phyloP scores from a whole-genome alignment of 2,888 invertebrate species.

The Watsonalla cultraria region DNA sequence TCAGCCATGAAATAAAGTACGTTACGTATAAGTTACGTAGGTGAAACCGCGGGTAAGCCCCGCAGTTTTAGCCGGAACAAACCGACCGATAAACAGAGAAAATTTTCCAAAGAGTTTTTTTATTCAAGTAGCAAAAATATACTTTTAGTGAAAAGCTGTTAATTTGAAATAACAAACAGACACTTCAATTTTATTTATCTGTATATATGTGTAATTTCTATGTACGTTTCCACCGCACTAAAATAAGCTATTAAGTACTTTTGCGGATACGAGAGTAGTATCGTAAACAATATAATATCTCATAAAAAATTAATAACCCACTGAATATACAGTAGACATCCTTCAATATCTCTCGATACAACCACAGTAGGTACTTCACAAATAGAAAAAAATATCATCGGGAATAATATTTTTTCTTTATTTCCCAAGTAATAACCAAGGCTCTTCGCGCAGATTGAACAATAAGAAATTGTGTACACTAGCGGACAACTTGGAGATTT shows the following conservation, averaged over 20 bases:
- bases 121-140: too few species aligned
- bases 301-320: neutral
- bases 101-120: too few species aligned
- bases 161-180: too few species aligned
- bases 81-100: too few species aligned
- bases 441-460: conserved; percentile 16
- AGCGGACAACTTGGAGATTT: conserved; percentile 12
- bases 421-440: conserved; percentile 5
- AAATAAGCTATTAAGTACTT: neutral
- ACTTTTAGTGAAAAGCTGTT: too few species aligned
- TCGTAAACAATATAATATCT: neutral
- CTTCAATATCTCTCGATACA: neutral
- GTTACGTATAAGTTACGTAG: too few species aligned
- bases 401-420: neutral
- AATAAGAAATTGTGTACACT: conserved; percentile 6
- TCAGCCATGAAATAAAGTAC: too few species aligned
- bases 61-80: too few species aligned
- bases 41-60: too few species aligned
- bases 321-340: neutral
- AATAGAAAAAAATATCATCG: neutral
- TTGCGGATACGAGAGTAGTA: neutral
- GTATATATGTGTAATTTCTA: too few species aligned
- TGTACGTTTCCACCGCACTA: too few species aligned
- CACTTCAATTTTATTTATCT: too few species aligned
- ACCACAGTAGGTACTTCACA: neutral